These are phyloP conservation scores for Thinocorus orbignyianus DNA, from an alignment of 2,113 vertebrate species.

Conservation along the genomic window DNA sequence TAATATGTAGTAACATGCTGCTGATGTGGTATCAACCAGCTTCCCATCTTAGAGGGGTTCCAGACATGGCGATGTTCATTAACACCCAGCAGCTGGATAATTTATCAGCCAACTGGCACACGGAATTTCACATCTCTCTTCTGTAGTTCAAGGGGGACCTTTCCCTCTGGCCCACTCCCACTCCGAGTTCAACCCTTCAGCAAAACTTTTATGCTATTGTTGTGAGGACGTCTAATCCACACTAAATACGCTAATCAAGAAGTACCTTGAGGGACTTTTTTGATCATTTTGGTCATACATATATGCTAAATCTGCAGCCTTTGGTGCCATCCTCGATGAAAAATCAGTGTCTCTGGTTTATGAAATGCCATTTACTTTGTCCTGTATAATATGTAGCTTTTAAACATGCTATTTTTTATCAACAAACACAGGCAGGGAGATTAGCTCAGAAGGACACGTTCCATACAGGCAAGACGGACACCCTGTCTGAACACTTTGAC, in stretches of 20 bases:
- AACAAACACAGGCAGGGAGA: background rate
- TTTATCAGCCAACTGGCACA: background rate
- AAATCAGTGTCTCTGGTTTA: background rate
- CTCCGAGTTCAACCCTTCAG: background rate
- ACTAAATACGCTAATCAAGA: background rate
- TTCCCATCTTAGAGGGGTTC: background rate
- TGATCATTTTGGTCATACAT: background rate
- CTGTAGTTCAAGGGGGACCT: background rate
- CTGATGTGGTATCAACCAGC: background rate
- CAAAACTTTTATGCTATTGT: background rate
- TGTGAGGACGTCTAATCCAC: background rate
- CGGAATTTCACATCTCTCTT: background rate
- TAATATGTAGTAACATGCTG: background rate
- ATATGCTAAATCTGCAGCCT: background rate
- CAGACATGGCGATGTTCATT: background rate
- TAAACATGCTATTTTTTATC: background rate
- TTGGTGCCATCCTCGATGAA: rapidly evolving
- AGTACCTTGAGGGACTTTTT: background rate
- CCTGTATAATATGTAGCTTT: background rate
- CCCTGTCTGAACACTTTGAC: background rate
- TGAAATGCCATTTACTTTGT: constrained; percentile 26
- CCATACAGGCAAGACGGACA: background rate
- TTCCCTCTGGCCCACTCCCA: background rate
- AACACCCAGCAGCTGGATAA: constrained; percentile 1
- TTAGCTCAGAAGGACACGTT: background rate